Evolutionary conservation across 2,113 vertebrate species (phyloP), one percentile per base, ranked within the genome.

Genomic region (Apus apus): DNA sequence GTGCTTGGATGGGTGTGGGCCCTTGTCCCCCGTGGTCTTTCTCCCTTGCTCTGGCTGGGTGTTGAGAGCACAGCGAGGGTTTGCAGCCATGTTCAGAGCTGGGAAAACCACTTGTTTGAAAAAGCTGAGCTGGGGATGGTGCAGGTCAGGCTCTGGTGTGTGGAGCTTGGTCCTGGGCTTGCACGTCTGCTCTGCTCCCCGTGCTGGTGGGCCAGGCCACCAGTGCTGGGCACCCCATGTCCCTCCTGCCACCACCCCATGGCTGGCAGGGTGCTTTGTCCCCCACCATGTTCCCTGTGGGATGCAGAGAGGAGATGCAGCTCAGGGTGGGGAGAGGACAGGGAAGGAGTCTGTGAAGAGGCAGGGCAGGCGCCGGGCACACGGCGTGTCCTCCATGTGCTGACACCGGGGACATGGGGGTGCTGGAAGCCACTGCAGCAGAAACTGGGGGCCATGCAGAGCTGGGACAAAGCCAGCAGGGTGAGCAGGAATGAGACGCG

Each of bases 141-240:
- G 64, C 5, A 6, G 13, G 22, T 15, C 3, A 5, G 71, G 36
- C 18, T 1, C 7, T 36, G 68, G 34, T 51, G 58, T 0, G 9
- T 45, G 6, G 56, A 68, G 56, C 14, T 13, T 22, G 2, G 29
- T 4, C 45, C 62, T 2, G 56, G n/a, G 54, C 40, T 88, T 30
- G 26, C 51, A 8, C 1, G 3, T 4, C 27, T 8, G 50, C 72
- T 45, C 30, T 19, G 58, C 9, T 19, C 75, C 75, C 46, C 45
- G 4, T 2, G 0, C 26, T 0, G 2, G 34, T 48, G 19, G 46
- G 46, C 46, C 46, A 46, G 19, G 20, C 38, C 18, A 1, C 58
- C 22, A 0, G 19, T 5, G 14, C 23, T 27, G 64, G 23, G 27
- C 48, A 32, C 1, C 71, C 36, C 56, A 1, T 30, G 14, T 32